Conservation (phyloP, 2,888 invertebrate species). For the Melieria crassipennis region DNA sequence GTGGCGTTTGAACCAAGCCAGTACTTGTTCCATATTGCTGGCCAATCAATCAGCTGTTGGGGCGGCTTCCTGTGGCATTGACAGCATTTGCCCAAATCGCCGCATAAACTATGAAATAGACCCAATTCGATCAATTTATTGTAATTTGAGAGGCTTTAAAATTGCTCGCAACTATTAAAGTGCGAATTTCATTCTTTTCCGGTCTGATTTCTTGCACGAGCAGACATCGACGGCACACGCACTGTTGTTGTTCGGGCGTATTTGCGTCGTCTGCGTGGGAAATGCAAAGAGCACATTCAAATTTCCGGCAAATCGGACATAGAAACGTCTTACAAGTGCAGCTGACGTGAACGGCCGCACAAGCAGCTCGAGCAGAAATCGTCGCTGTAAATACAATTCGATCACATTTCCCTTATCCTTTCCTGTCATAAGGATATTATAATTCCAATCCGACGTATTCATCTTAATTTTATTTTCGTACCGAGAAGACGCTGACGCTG, state of each 20-base stretch:
- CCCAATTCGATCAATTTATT: too few species aligned
- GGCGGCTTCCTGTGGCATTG: too few species aligned
- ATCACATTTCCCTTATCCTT: conserved; percentile 49
- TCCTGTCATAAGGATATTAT: conserved; percentile 51
- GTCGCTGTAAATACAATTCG: conserved; percentile 47
- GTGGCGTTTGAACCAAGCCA: too few species aligned
- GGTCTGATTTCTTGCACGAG: too few species aligned
- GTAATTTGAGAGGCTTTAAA: too few species aligned
- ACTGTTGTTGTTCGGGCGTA: neutral
- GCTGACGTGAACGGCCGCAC: neutral
- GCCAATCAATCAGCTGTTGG: too few species aligned
- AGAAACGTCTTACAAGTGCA: conserved; percentile 32
- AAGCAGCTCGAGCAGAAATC: conserved; percentile 24
- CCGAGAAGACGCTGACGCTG: neutral
- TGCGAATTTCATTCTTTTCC: too few species aligned
- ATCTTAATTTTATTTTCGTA: conserved; percentile 48
- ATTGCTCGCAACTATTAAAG: too few species aligned
- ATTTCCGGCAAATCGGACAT: conserved; percentile 43
- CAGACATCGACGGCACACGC: too few species aligned
- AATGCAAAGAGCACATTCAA: conserved; percentile 45
- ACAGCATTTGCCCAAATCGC: too few species aligned
- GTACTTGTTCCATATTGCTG: too few species aligned
- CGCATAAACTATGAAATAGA: too few species aligned
- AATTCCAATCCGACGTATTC: conserved; percentile 50
- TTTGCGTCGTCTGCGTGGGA: conserved; percentile 44